Base-by-base conservation (phyloP, 2,797 vertebrate genomes). In the Parauchenoglanis punctatus region DNA sequence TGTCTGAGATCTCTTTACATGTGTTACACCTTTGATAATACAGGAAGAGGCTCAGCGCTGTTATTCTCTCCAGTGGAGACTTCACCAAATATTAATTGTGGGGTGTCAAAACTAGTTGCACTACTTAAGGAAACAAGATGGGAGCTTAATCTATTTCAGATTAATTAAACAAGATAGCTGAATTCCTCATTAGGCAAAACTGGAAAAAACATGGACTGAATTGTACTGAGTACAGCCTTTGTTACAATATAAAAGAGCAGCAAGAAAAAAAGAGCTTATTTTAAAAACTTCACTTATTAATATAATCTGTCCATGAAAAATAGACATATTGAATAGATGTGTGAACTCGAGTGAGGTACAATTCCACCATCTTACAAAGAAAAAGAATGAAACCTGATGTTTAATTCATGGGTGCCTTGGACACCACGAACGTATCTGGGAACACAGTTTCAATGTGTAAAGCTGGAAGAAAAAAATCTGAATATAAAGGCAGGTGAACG, bases 401-500 rank as follows among this genome's bases (percentile, higher is more conserved):
- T 86, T 87, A 85, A 72, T 86, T 87, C 83, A 89, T 77, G 49
- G 59, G 70, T 85, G 83, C 58, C 86, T 77, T 78, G 78, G 76
- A 89, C 80, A 86, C 83, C 72, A 87, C 73, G 84, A 78, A 83
- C 70, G 8, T 81, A 88, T 85, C 76, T 85, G 77, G 28, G 58
- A 88, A 83, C 84, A 86, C 84, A 40, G 75, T 85, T 83, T 85
- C 81, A 59, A 54, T 35, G 70, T 86, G 80, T 83, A 89, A 86
- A 86, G 80, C 52, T 59, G 81, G 28, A 76, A n/a, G 58, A 58
- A 68, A 85, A 81, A 46, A 72, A 73, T 28, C 49, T 84, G 88
- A 89, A 86, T 77, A 77, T 76, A 87, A 86, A 80, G 85, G 85
- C 73, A 87, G 31, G 61, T 63, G 76, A 88, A 86, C 80, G 28